Percentiles rank a stretch among this genome's conserved stretches.
These are phyloP conservation scores for Lasioglossum calceatum DNA, from an alignment of 2,888 invertebrate species.

Conservation along the genomic window DNA sequence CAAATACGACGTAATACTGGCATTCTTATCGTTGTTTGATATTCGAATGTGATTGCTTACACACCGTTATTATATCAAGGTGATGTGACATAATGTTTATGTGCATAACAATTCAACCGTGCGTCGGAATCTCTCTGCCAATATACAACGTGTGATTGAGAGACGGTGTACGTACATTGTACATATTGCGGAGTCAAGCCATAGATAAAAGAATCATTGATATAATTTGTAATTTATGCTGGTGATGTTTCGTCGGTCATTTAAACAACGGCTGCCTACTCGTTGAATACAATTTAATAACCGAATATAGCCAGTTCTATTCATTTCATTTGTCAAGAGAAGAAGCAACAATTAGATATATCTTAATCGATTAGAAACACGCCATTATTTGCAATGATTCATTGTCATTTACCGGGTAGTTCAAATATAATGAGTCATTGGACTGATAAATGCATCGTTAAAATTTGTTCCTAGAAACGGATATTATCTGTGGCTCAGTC, in stretches of 20 bases:
- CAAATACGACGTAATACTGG: not conserved
- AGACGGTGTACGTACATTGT: not conserved
- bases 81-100: conserved; percentile 2
- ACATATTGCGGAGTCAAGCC: not conserved
- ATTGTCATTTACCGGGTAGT: not conserved
- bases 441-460: not conserved
- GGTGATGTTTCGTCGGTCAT: not conserved
- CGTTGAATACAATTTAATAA: not conserved
- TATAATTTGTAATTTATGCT: not conserved
- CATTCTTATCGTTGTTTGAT: conserved; percentile 9
- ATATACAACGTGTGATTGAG: not conserved
- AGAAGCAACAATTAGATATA: not conserved
- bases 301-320: not conserved
- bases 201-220: not conserved
- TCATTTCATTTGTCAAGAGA: not conserved
- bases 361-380: not conserved
- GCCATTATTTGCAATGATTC: not conserved
- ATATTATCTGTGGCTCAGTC: too few species aligned
- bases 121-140: not conserved
- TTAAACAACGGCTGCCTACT: not conserved
- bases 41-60: not conserved
- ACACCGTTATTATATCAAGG: not conserved
- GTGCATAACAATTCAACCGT: not conserved
- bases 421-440: not conserved
- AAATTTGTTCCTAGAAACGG: not conserved